Evolutionary conservation across 2,888 invertebrate genomes (phyloP).

Genomic region (Thymelicus lineola): DNA sequence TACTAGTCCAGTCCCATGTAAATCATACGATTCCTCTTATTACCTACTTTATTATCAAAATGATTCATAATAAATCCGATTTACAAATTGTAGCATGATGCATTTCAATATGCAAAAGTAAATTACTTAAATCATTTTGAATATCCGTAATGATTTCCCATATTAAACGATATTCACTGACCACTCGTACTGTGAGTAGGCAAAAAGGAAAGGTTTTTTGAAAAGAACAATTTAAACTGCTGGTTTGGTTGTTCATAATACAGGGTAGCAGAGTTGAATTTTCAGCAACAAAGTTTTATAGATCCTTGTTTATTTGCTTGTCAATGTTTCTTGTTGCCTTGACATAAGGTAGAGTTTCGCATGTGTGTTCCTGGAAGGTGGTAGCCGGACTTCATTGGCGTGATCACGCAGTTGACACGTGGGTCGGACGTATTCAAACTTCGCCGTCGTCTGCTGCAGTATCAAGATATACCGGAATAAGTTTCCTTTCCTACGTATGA

Average conservation of each 20-base stretch:
- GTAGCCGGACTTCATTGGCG: constrained; percentile 63
- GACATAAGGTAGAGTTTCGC: constrained; percentile 38
- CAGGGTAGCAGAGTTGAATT: constrained; percentile 36
- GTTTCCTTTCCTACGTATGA: constrained; percentile 29
- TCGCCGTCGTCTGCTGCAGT: constrained; percentile 64
- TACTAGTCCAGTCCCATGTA: no score
- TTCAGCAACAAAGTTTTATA: constrained; percentile 18
- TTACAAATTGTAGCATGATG: constrained; percentile 2
- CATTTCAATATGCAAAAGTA: constrained; percentile 19
- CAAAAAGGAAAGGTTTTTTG: constrained; percentile 41
- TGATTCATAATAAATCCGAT: not conserved
- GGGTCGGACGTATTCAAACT: constrained; percentile 61
- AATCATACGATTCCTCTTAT: no score
- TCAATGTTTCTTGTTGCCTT: constrained; percentile 3
- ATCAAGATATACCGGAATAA: constrained; percentile 52
- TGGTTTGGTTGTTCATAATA: constrained; percentile 5
- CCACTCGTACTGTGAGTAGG: constrained; percentile 44
- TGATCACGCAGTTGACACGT: constrained; percentile 76
- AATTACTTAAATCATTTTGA: constrained; percentile 18
- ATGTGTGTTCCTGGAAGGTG: constrained; percentile 1
- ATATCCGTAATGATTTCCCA: constrained; percentile 22
- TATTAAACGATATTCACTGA: constrained; percentile 41
- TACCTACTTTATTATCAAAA: not conserved
- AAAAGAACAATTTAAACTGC: constrained; percentile 22
- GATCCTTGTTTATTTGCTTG: constrained; percentile 12